Percentiles rank a stretch among this genome's conserved stretches.
Conservation (phyloP, 2,113 vertebrate species). For the Marmota flaviventris region DNA sequence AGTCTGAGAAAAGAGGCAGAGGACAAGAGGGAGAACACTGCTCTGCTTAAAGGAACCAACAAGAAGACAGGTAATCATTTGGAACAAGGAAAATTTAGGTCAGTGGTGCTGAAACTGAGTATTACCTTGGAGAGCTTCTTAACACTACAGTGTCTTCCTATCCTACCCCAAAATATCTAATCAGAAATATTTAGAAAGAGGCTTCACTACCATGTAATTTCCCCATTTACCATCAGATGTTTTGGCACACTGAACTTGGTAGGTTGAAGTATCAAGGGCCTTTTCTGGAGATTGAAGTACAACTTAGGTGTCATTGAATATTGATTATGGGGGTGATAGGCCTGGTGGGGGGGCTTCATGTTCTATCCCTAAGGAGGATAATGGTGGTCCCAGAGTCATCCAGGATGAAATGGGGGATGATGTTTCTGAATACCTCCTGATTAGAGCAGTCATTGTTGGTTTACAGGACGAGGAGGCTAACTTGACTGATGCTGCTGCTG, state of each 20-base stretch:
- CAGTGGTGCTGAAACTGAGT: background rate
- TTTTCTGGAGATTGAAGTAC: too few relatives aligned
- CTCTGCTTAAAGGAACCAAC: background rate
- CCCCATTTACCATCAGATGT: too few relatives aligned
- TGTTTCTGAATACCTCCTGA: background rate
- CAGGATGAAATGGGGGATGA: too few relatives aligned
- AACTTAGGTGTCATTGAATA: background rate
- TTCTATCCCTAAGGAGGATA: too few relatives aligned
- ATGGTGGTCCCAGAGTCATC: background rate
- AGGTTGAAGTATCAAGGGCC: background rate
- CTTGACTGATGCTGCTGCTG: too few relatives aligned
- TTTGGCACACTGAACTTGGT: too few relatives aligned
- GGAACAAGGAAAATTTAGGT: background rate
- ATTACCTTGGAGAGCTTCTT: background rate
- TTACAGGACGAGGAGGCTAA: too few relatives aligned
- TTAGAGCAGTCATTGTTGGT: too few relatives aligned
- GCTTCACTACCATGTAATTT: too few relatives aligned
- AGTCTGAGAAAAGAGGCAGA: background rate
- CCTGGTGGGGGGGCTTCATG: background rate
- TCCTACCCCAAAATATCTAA: background rate
- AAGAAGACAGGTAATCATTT: background rate
- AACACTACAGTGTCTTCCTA: background rate
- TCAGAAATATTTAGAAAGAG: background rate
- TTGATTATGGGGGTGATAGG: too few relatives aligned
- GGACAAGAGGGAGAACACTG: background rate